phyloP scores from a whole-genome alignment of 1,140 invertebrate genomes.

The Whitmania pigra region DNA sequence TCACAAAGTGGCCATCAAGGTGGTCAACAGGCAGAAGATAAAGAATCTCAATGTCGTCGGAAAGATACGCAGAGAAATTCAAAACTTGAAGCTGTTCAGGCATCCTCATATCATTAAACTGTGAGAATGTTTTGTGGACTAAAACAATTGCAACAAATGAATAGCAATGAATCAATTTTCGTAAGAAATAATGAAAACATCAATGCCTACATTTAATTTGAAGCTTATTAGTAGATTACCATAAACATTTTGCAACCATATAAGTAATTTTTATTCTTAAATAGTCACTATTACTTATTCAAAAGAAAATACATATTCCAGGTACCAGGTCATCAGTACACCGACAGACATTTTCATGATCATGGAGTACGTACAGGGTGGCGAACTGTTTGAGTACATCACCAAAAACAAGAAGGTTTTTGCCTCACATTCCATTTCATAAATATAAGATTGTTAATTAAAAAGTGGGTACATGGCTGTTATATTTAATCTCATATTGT shows the following conservation, averaged over 20 bases:
- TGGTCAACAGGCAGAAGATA: conserved; percentile 94
- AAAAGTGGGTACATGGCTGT: neutral
- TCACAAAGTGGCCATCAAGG: conserved; percentile 97
- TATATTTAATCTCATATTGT: neutral
- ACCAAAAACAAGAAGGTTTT: conserved; percentile 12
- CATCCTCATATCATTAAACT: conserved; percentile 99
- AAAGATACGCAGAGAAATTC: conserved; percentile 94
- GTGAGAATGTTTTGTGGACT: conserved; percentile 46
- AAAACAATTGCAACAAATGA: too few species aligned
- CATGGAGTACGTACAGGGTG: conserved; percentile 97
- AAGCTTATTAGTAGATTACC: neutral
- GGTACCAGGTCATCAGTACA: conserved; percentile 84
- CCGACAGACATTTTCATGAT: conserved; percentile 86
- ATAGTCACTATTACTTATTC: neutral
- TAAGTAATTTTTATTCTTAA: neutral
- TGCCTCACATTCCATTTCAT: conserved; percentile 47
- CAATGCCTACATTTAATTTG: neutral
- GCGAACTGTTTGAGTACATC: conserved; percentile 89
- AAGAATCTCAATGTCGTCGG: conserved; percentile 97
- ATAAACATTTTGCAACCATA: too few species aligned
- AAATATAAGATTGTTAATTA: neutral
- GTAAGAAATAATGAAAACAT: neutral
- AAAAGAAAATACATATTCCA: conserved; percentile 30
- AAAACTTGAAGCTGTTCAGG: conserved; percentile 93
- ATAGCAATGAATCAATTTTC: neutral